Base-by-base conservation (phyloP, 2,888 invertebrate genomes). In the Napeogenes inachia region DNA sequence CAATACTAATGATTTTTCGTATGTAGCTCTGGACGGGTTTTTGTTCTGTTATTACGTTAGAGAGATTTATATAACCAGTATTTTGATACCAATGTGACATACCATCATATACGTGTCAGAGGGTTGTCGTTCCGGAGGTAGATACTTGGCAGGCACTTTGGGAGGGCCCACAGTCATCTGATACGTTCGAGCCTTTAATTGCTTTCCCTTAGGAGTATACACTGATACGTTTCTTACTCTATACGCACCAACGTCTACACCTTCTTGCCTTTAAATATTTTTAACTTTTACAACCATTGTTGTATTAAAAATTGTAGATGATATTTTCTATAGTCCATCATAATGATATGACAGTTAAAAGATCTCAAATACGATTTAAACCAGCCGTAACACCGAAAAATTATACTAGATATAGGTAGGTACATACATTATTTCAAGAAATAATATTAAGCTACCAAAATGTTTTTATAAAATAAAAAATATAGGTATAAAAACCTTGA, bases 31-130 rank as follows among this genome's bases (percentile, higher is more conserved):
- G 4, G n/a, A n/a, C 0, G 47, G n/a, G 3, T 21, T 21, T 21
- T 21, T 21, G 21, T 21, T 21, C 21, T 21, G 21, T 21, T 21
- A 21, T 21, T 21, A 21, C 1, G 21, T 21, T 21, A 21, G 21
- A 21, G 21, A 47, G 4, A 47, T 13, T 47, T 6, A 6, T 47
- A 3, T 21, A 47, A 47, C 12, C 4, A 47, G 6, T 4, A 47
- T n/a, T 3, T 6, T n/a, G 47, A 13, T 6, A 13, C 12, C 47
- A 13, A 47, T 13, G n/a, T 13, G 6, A n/a, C 47, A 8, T 56
- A 64, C 59, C 62, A 65, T 57, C 45, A 64, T 54, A 64, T 97
- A 97, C 13, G 94, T 91, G 21, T 91, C 92, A 0, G 96, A 97
- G 1, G 97, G 96, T 71, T 91, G 89, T 59, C 93, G 85, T 13